Base-by-base conservation (phyloP, 2,888 invertebrate species). In the Yponomeuta sedellus region DNA sequence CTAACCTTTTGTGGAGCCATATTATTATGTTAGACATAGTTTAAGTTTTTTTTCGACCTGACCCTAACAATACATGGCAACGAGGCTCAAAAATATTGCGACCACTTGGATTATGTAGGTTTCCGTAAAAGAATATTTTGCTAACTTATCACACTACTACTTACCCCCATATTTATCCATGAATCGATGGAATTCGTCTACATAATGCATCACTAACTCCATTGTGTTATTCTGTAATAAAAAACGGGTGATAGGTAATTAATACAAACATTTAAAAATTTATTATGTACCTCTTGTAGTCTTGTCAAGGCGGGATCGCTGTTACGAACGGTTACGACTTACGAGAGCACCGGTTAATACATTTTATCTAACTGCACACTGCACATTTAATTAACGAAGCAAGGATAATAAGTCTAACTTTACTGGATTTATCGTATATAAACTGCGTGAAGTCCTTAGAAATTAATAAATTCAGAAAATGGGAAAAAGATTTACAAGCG, bases 161-260 rank as follows among this genome's bases (percentile, higher is more conserved):
- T 94, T 86, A 96, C 96, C 96, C 92, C 96, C 95, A 92, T 96
- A 93, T 93, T 94, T 95, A 86, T 96, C 94, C 93, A 96, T 93
- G 85, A 95, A 94, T 85, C 93, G 93, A 88, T 96, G 94, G 91
- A 96, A 94, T 85, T 93, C 93, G 85, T 95, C 94, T 91, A 96
- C 93, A 86, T 94, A 95, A 86, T 94, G 94, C 92, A 95, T 93
- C 91, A 96, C 93, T 92, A 96, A 93, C 92, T 96, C 95, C 96
- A 96, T 96, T 83, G 83, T 90, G 77, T 75, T 72, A 72, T 77
- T 82, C 85, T 88, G 93, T 93, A 92, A 71, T 92, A 92, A 77
- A 76, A 75, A 69, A 74, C 71, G 74, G 62, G 66, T 68, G 66
- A 12, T 34, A n/a, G n/a, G n/a, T n/a, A 63, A 65, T 68, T 39